These are phyloP conservation scores for Steatornis caripensis DNA, from an alignment of 2,113 vertebrate genomes.

Conservation along the genomic window DNA sequence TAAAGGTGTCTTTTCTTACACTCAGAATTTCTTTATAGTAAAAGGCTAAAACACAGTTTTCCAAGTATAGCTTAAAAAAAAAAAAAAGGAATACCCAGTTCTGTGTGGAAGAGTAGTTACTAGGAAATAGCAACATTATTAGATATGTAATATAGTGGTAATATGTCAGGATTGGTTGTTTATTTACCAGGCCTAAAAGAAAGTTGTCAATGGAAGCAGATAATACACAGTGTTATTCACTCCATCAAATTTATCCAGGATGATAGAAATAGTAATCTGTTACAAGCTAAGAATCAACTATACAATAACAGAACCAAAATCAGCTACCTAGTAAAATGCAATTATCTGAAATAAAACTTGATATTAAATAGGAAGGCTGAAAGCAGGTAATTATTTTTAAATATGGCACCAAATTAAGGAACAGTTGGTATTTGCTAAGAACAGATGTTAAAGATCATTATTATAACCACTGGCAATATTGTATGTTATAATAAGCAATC, in stretches of 20 bases:
- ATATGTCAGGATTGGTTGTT: not conserved
- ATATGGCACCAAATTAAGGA: slow-evolving; percentile 1
- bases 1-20: accelerated
- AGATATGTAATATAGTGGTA: not conserved
- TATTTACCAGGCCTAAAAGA: not conserved
- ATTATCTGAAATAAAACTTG: not conserved
- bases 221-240: not conserved
- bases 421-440: slow-evolving; percentile 17
- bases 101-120: not conserved
- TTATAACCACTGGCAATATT: slow-evolving; percentile 7
- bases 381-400: not conserved
- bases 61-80: not conserved
- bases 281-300: not conserved
- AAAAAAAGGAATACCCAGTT: not conserved
- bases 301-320: not conserved
- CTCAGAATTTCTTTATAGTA: not conserved
- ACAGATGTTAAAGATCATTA: slow-evolving; percentile 42
- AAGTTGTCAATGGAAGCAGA: not conserved
- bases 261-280: not conserved
- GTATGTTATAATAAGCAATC: not conserved
- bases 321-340: not conserved
- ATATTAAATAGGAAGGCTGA: not conserved
- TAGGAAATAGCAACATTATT: not conserved
- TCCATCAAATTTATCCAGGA: not conserved
- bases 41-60: not conserved